Evolutionary conservation across 2,888 invertebrate species (phyloP).

Genomic region (Ophioninae sp.): DNA sequence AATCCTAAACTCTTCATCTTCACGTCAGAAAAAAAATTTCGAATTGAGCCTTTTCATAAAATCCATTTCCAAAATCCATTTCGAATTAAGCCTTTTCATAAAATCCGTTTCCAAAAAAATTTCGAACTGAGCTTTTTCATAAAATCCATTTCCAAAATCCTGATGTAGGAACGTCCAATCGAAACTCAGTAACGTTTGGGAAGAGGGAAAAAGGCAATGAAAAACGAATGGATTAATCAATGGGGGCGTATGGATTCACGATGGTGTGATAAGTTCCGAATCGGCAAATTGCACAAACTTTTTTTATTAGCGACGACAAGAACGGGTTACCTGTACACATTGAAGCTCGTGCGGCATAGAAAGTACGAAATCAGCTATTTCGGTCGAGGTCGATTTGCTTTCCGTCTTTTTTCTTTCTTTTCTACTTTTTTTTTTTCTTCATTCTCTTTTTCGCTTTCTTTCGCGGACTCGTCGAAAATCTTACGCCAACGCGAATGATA

Average conservation of each 20-base stretch:
- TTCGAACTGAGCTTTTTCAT: no score
- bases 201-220: not conserved
- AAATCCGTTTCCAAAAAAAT: no score
- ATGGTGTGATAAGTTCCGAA: not conserved
- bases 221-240: not conserved
- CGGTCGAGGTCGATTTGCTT: conserved; percentile 58
- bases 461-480: conserved; percentile 51
- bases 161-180: not conserved
- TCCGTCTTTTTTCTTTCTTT: not conserved
- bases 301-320: conserved; percentile 48
- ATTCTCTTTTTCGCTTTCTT: conserved; percentile 49
- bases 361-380: conserved; percentile 58
- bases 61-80: no score
- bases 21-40: no score
- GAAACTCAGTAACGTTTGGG: not conserved
- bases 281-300: conserved; percentile 27
- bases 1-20: no score
- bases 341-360: conserved; percentile 38
- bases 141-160: no score
- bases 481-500: conserved; percentile 52
- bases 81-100: no score
- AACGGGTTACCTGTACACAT: conserved; percentile 42
- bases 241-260: not conserved
- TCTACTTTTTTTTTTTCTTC: conserved; percentile 27
- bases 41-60: no score